Conservation (phyloP, 2,888 invertebrate genomes). For the Heteromurus nitidus region DNA sequence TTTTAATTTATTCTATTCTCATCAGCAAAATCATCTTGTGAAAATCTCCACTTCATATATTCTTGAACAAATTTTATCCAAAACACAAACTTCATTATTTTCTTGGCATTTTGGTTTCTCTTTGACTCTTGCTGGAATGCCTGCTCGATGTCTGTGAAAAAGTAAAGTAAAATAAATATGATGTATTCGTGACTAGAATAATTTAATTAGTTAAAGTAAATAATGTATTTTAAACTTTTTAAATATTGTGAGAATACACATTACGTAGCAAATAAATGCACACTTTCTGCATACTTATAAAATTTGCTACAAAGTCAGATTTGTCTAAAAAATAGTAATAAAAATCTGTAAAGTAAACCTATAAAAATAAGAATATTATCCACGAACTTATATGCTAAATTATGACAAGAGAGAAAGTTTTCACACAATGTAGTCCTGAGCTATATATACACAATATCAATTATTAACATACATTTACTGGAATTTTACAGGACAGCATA, state of each 20-base stretch:
- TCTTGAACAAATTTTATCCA: too few species aligned
- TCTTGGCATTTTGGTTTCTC: background rate
- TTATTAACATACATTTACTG: background rate
- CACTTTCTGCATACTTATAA: too few species aligned
- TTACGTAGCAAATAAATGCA: too few species aligned
- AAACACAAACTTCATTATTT: background rate
- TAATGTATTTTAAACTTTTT: background rate
- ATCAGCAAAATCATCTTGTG: background rate
- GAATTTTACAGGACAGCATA: too few species aligned
- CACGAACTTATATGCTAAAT: too few species aligned
- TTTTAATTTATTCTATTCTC: background rate
- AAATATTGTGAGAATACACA: too few species aligned
- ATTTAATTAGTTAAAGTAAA: background rate
- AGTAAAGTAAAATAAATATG: background rate
- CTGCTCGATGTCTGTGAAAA: slow-evolving; percentile 8
- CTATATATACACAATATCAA: slow-evolving; percentile 11
- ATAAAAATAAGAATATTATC: background rate
- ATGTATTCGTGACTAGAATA: background rate
- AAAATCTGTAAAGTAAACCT: too few species aligned
- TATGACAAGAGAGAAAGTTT: too few species aligned
- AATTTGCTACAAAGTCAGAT: too few species aligned
- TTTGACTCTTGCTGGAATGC: background rate
- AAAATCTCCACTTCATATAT: background rate
- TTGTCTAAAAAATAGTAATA: too few species aligned
- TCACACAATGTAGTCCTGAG: slow-evolving; percentile 49